Conservation (phyloP, 2,888 invertebrate genomes). For the Platycheirus rosarum region DNA sequence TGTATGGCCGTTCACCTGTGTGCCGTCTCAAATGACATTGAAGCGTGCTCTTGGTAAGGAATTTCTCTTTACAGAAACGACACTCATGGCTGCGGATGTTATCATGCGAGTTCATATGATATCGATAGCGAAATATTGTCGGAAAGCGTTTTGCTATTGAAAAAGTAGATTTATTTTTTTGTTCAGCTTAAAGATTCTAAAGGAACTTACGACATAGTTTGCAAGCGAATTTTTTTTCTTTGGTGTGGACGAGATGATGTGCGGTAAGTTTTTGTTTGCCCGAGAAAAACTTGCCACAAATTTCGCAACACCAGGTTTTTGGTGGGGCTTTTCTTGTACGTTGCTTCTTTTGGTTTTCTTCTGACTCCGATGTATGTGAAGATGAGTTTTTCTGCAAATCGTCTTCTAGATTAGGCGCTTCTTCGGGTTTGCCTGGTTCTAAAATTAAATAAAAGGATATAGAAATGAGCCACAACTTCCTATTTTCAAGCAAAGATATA, state of each 20-base stretch:
- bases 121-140: conserved; percentile 62
- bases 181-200: neutral
- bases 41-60: conserved; percentile 71
- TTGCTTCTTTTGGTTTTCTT: conserved; percentile 6
- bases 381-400: neutral
- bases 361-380: neutral
- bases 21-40: conserved; percentile 74
- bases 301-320: conserved; percentile 47
- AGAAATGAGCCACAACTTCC: too few relatives aligned
- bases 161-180: neutral
- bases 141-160: conserved; percentile 62
- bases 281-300: conserved; percentile 70
- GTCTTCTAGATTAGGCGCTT: neutral
- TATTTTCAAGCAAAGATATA: too few relatives aligned
- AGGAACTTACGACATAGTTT: conserved; percentile 45
- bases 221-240: conserved; percentile 59
- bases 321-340: neutral
- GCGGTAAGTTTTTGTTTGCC: conserved; percentile 68
- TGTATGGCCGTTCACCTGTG: conserved; percentile 75
- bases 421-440: too few relatives aligned
- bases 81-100: conserved; percentile 75
- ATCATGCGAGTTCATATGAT: conserved; percentile 73
- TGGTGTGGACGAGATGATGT: conserved; percentile 68
- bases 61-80: conserved; percentile 70
- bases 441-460: too few relatives aligned